A percentile compares a stretch with the other conserved stretches of the same genome.
Conservation (phyloP, 2,797 vertebrate genomes). For the Takifugu rubripes region DNA sequence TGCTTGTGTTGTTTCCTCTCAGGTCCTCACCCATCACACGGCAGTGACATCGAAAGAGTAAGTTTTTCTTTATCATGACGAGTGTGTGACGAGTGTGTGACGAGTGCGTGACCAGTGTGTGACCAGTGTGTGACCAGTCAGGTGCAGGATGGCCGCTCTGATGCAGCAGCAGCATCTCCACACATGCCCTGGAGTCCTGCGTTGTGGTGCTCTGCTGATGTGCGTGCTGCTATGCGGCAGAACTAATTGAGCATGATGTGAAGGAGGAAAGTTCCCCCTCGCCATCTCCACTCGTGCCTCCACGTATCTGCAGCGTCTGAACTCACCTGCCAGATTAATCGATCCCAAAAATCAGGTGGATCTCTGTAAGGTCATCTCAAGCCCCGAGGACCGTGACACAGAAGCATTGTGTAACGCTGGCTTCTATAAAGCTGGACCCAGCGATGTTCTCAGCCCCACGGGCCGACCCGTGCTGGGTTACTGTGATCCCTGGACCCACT, state of each 20-base stretch:
- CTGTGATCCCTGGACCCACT: no score
- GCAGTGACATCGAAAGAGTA: slow-evolving; percentile 79
- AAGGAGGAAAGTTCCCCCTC: slow-evolving; percentile 67
- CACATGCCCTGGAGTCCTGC: slow-evolving; percentile 52
- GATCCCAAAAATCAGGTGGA: slow-evolving; percentile 15
- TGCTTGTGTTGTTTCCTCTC: slow-evolving; percentile 49
- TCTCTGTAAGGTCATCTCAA: slow-evolving; percentile 47
- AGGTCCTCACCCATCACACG: slow-evolving; percentile 75
- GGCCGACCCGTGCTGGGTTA: no score
- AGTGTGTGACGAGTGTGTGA: neutral
- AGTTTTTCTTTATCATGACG: slow-evolving; percentile 43
- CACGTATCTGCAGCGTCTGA: slow-evolving; percentile 19
- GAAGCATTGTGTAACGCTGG: slow-evolving; percentile 60
- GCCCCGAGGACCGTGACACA: slow-evolving; percentile 61
- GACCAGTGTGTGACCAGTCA: no score
- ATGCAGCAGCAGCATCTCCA: no score
- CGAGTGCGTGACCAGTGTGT: no score
- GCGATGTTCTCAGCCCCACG: no score
- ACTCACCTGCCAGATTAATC: slow-evolving; percentile 9
- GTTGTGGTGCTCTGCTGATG: slow-evolving; percentile 63
- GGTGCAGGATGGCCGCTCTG: no score
- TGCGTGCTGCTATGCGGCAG: slow-evolving; percentile 77
- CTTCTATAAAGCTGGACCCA: slow-evolving; percentile 57
- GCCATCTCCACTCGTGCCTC: slow-evolving; percentile 32
- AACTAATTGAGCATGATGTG: slow-evolving; percentile 74